phyloP scores from a whole-genome alignment of 1,140 invertebrate species.

The Bombus waltoni region DNA sequence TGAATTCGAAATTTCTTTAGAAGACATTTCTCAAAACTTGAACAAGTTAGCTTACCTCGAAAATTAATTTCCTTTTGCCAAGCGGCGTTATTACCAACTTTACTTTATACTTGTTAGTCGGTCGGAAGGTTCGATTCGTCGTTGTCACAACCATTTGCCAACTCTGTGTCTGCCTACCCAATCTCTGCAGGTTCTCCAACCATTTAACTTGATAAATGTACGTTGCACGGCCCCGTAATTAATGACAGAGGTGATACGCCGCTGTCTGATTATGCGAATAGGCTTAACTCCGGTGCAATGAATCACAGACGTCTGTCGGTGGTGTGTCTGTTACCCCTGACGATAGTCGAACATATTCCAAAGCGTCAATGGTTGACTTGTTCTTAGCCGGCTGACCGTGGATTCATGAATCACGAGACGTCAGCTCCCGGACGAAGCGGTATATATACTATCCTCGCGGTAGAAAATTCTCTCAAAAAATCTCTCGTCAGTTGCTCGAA shows the following conservation, averaged over 20 bases:
- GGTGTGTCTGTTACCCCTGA: background rate
- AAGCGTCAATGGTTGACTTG: background rate
- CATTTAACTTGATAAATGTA: constrained; percentile 54
- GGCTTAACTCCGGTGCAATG: constrained; percentile 41
- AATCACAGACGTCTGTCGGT: constrained; percentile 40
- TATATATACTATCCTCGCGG: background rate
- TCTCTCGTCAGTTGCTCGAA: background rate
- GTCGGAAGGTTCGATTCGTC: constrained; percentile 5
- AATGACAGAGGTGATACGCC: constrained; percentile 55
- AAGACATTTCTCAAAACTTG: background rate
- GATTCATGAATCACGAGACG: constrained; percentile 4
- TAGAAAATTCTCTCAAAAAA: background rate
- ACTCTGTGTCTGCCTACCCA: background rate
- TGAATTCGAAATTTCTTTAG: constrained; percentile 17
- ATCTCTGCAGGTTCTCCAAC: constrained; percentile 1
- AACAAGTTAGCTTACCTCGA: background rate
- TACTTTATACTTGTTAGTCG: background rate
- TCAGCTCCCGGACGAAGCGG: background rate
- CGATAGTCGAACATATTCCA: background rate
- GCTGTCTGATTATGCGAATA: constrained; percentile 60
- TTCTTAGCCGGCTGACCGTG: background rate
- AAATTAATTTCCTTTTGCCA: constrained; percentile 18
- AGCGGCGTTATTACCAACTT: background rate
- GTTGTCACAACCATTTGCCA: constrained; percentile 49
- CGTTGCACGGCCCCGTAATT: constrained; percentile 49